phyloP scores from a whole-genome alignment of 2,113 vertebrate species.

The Haemorhous mexicanus region DNA sequence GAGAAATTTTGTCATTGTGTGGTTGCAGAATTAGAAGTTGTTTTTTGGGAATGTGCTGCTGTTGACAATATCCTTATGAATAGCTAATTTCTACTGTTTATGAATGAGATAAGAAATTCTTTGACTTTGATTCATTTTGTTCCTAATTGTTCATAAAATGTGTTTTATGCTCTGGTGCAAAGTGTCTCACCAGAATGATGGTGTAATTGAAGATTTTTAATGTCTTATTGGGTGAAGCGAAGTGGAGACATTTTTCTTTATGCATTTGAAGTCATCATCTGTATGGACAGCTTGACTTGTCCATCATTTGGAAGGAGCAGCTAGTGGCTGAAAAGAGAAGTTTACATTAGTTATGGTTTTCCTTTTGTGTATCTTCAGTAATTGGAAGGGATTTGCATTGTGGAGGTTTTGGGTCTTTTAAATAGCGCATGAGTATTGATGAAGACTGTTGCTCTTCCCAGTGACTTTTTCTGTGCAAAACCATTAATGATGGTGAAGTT shows the following conservation, averaged over 20 bases:
- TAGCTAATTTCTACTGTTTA: background rate
- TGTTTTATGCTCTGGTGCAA: background rate
- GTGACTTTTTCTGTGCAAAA: background rate
- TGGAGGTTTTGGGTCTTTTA: background rate
- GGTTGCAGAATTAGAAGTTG: background rate
- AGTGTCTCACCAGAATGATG: background rate
- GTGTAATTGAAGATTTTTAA: background rate
- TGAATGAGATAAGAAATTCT: background rate
- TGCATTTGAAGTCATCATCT: background rate
- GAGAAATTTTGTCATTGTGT: background rate
- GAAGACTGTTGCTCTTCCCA: background rate
- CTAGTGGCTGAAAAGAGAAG: background rate
- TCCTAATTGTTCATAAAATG: background rate
- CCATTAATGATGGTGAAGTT: background rate
- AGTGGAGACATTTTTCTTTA: background rate
- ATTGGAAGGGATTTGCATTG: background rate
- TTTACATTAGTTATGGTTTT: background rate
- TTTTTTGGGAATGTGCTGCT: background rate
- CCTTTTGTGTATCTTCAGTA: background rate
- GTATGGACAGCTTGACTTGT: background rate
- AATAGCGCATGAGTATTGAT: background rate
- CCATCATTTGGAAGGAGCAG: background rate
- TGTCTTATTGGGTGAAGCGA: background rate
- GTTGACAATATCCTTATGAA: background rate
- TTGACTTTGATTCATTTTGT: background rate